These are phyloP conservation scores for Tragelaphus strepsiceros DNA, from an alignment of 2,113 vertebrate genomes.

Conservation along the genomic window DNA sequence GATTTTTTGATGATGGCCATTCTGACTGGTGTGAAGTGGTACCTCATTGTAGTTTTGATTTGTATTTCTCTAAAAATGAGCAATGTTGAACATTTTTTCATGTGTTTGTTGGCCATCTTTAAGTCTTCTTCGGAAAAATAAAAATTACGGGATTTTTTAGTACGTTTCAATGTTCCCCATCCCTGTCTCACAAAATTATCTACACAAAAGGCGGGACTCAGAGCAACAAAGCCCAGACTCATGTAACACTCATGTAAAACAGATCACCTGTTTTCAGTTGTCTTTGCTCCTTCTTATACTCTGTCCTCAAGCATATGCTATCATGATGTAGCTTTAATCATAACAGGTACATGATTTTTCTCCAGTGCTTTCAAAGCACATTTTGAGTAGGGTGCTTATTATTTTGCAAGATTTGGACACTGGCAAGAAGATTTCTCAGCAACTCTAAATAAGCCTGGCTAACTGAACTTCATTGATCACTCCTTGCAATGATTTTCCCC, in stretches of 20 bases:
- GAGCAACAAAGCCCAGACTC: background rate
- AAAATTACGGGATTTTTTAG: background rate
- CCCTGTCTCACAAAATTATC: background rate
- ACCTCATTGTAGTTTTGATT: background rate
- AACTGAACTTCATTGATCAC: slow-evolving; percentile 1
- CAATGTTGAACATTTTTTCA: background rate
- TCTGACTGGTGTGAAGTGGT: background rate
- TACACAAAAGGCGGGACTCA: background rate
- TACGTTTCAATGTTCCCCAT: background rate
- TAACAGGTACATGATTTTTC: background rate
- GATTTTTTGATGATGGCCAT: background rate
- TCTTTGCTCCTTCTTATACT: background rate
- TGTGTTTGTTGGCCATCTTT: background rate
- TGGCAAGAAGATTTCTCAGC: slow-evolving; percentile 10
- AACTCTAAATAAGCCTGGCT: background rate
- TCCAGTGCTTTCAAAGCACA: background rate
- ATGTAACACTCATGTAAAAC: background rate
- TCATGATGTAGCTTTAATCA: background rate
- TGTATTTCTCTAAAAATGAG: background rate
- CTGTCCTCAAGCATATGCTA: background rate
- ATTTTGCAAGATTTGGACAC: slow-evolving; percentile 20
- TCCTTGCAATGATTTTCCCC: background rate
- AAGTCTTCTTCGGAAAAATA: background rate
- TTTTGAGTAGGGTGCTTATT: background rate
- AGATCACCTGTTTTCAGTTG: background rate